A percentile compares a stretch with the other conserved stretches of the same genome.
These are phyloP conservation scores for Drosophila pseudoananassae DNA, from an alignment of 1,140 invertebrate species.

Conservation along the genomic window DNA sequence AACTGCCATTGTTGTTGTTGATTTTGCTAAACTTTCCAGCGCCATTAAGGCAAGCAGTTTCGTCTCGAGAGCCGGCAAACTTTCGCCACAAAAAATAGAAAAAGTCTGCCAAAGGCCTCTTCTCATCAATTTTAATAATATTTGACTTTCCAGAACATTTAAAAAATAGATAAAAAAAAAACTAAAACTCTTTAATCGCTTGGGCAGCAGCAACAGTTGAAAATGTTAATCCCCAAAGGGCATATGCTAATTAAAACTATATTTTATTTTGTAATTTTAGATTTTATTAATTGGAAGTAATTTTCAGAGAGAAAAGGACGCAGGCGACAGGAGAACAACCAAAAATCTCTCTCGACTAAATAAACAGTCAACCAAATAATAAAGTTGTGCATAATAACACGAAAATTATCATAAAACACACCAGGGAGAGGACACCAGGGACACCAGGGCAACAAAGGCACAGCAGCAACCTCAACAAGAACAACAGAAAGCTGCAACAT, in stretches of 20 bases:
- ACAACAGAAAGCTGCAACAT: slow-evolving; percentile 12
- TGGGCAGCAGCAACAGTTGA: slow-evolving; percentile 27
- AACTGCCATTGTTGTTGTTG: slow-evolving; percentile 35
- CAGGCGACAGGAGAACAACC: background rate
- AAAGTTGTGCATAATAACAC: slow-evolving; percentile 45
- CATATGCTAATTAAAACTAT: slow-evolving; percentile 31
- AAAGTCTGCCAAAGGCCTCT: slow-evolving; percentile 16
- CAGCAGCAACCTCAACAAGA: slow-evolving; percentile 13
- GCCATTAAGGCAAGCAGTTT: slow-evolving; percentile 64
- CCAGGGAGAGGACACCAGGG: slow-evolving; percentile 12
- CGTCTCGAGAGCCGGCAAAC: slow-evolving; percentile 61
- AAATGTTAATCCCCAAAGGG: slow-evolving; percentile 11
- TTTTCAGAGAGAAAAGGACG: background rate
- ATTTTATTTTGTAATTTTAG: no score
- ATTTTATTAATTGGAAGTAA: no score
- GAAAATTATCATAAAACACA: slow-evolving; percentile 51
- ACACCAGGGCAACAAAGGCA: slow-evolving; percentile 27
- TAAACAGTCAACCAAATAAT: slow-evolving; percentile 30
- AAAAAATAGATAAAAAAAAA: slow-evolving; percentile 56
- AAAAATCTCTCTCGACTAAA: slow-evolving; percentile 9
- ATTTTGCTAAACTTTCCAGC: slow-evolving; percentile 40
- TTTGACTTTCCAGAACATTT: slow-evolving; percentile 43
- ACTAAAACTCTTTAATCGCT: slow-evolving; percentile 57
- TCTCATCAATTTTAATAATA: slow-evolving; percentile 73
- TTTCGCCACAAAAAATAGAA: slow-evolving; percentile 33